Conservation (phyloP, 2,113 vertebrate genomes). For the Saimiri boliviensis region DNA sequence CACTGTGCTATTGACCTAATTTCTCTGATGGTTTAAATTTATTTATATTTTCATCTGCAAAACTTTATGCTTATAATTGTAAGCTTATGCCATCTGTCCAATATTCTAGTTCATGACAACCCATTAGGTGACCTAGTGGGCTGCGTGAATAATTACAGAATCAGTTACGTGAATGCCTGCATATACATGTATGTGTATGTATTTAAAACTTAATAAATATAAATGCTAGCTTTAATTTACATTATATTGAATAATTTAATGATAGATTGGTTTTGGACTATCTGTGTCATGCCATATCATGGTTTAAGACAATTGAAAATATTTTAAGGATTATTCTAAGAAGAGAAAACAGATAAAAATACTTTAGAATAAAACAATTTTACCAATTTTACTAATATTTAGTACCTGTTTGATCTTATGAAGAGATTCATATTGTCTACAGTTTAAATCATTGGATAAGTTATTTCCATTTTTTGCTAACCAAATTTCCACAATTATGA, state of each 20-base stretch:
- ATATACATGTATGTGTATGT: not conserved
- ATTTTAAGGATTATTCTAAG: slow-evolving; percentile 35
- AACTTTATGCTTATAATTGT: slow-evolving; percentile 61
- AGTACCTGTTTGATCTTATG: not conserved
- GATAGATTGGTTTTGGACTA: slow-evolving; percentile 30
- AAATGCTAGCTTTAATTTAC: slow-evolving; percentile 18
- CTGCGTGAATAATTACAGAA: slow-evolving; percentile 28
- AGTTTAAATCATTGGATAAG: not conserved
- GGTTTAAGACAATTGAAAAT: slow-evolving; percentile 47
- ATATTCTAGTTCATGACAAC: slow-evolving; percentile 34
- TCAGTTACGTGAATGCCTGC: not conserved
- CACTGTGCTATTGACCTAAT: slow-evolving; percentile 63
- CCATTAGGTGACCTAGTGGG: not conserved
- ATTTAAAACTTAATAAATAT: slow-evolving; percentile 44
- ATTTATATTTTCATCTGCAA: slow-evolving; percentile 43
- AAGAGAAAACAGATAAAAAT: not conserved
- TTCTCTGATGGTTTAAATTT: slow-evolving; percentile 56
- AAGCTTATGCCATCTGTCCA: not conserved
- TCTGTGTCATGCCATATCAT: not conserved
- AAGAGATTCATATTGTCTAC: not conserved
- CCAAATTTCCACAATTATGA: not conserved
- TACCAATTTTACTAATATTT: not conserved
- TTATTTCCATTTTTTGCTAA: not conserved
- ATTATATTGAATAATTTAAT: not conserved
- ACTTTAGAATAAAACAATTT: not conserved